phyloP scores from a whole-genome alignment of 2,113 vertebrate genomes.

The Misgurnus anguillicaudatus region DNA sequence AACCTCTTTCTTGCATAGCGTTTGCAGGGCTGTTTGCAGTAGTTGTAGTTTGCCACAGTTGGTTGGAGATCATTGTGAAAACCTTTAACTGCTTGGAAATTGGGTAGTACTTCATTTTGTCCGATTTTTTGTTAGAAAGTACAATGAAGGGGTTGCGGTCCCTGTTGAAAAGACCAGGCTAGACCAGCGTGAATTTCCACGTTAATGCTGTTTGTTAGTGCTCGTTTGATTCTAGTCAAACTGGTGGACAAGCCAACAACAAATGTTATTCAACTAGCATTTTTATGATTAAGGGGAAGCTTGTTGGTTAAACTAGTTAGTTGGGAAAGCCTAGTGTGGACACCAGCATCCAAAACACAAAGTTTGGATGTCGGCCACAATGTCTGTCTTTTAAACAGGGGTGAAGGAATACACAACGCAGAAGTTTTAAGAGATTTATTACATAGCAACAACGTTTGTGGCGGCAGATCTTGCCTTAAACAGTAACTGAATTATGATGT shows the following conservation, averaged over 20 bases:
- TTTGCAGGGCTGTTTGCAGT: constrained; percentile 20
- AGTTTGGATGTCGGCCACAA: no score
- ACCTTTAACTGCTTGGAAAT: background rate
- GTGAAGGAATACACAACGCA: background rate
- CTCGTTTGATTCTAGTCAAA: no score
- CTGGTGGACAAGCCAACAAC: no score
- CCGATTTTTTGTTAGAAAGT: background rate
- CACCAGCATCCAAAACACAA: no score
- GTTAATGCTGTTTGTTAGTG: no score
- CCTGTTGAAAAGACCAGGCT: background rate
- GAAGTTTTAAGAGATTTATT: constrained; percentile 1
- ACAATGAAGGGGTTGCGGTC: background rate
- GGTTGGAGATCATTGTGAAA: constrained; percentile 25
- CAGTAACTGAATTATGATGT: background rate
- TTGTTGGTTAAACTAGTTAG: no score
- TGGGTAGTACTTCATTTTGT: constrained; percentile 22
- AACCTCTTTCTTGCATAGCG: constrained; percentile 4
- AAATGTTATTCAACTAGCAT: no score
- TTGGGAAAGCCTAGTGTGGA: no score
- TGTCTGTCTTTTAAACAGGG: background rate
- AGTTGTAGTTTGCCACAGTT: constrained; percentile 29
- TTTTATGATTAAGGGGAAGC: no score
- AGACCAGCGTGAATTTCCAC: no score
- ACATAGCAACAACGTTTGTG: background rate
- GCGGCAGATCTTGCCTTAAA: background rate